These are phyloP conservation scores for Zaprionus gabonicus DNA, from an alignment of 1,140 invertebrate genomes.

Conservation along the genomic window DNA sequence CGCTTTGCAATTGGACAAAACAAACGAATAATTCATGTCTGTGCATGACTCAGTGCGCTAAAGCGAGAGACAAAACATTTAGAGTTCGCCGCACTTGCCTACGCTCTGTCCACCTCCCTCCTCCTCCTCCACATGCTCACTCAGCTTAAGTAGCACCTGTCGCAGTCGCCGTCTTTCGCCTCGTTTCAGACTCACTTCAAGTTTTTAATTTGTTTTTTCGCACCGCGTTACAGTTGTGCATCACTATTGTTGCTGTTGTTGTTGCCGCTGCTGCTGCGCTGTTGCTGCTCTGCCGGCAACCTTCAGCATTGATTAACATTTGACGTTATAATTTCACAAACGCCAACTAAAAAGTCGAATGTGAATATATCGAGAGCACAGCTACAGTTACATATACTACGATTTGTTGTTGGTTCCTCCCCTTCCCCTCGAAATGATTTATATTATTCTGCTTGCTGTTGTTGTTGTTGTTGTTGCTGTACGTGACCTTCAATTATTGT, in stretches of 20 bases:
- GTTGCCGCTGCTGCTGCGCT: conserved; percentile 29
- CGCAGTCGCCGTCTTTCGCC: conserved; percentile 12
- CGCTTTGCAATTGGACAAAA: background rate
- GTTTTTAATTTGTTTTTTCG: conserved; percentile 49
- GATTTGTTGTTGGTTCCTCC: conserved; percentile 21
- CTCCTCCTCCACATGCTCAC: background rate
- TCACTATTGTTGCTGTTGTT: conserved; percentile 56
- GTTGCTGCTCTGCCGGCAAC: conserved; percentile 43
- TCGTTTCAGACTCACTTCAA: conserved; percentile 52
- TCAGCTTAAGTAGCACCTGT: conserved; percentile 32
- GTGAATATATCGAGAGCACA: conserved; percentile 57
- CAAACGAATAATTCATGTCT: conserved; percentile 15
- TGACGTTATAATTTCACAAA: conserved; percentile 82
- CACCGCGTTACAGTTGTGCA: conserved; percentile 60
- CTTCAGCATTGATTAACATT: conserved; percentile 81
- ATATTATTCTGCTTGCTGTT: conserved; percentile 44
- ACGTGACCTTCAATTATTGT: conserved; percentile 78
- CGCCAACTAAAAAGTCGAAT: conserved; percentile 58
- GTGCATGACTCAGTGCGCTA: conserved; percentile 35
- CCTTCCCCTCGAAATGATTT: conserved; percentile 37
- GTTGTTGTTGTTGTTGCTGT: conserved; percentile 56
- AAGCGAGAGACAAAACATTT: conserved; percentile 22
- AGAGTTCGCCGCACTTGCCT: conserved; percentile 27
- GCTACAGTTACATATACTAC: conserved; percentile 32
- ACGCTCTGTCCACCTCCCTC: background rate